phyloP scores from a whole-genome alignment of 2,797 vertebrate genomes.

The Echeneis naucrates region DNA sequence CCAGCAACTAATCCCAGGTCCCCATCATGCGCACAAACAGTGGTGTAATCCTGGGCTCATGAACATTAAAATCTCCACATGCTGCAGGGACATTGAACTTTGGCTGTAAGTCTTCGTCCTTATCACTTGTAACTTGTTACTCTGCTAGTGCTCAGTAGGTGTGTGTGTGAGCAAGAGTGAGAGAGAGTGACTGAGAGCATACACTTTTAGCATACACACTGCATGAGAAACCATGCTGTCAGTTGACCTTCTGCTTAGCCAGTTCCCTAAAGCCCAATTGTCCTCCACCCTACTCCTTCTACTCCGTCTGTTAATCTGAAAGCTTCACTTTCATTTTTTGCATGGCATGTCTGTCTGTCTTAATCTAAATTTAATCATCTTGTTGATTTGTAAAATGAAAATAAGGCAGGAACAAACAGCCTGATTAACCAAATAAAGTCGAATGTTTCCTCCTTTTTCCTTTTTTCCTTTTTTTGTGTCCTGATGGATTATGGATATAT shows the following conservation, averaged over 20 bases:
- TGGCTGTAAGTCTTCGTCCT: too few species aligned
- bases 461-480: too few species aligned
- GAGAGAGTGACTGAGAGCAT: too few species aligned
- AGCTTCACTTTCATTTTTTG: slow-evolving; percentile 17
- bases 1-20: not conserved
- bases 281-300: slow-evolving; percentile 29
- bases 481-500: too few species aligned
- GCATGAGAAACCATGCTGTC: slow-evolving; percentile 52
- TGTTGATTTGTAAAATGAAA: slow-evolving; percentile 66
- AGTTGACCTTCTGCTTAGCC: slow-evolving; percentile 47
- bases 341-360: slow-evolving; percentile 38
- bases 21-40: too few species aligned
- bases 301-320: slow-evolving; percentile 16
- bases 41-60: too few species aligned
- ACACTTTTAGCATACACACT: too few species aligned
- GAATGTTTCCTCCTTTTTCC: slow-evolving; percentile 66
- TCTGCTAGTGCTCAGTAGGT: not conserved
- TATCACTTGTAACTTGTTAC: too few species aligned
- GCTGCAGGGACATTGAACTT: too few species aligned
- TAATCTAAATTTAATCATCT: slow-evolving; percentile 65
- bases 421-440: slow-evolving; percentile 58
- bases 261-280: slow-evolving; percentile 34
- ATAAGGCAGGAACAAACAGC: slow-evolving; percentile 66
- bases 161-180: too few species aligned
- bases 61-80: too few species aligned